Evolutionary conservation across 2,888 invertebrate genomes (phyloP).

Genomic region (Hemicrepidius hirtus): DNA sequence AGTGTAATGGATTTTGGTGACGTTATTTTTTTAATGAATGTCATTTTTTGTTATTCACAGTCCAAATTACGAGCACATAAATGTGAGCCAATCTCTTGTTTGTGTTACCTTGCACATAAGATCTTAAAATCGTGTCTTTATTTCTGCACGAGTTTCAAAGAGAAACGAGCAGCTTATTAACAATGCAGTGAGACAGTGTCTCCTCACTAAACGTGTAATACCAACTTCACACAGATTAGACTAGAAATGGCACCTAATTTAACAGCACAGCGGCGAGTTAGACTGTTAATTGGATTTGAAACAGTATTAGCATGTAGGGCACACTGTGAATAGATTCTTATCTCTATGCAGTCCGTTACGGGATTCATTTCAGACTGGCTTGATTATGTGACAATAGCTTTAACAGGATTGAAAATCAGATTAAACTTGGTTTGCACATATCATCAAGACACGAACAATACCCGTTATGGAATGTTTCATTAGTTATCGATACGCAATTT

Average conservation of each 20-base stretch:
- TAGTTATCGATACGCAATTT: background rate
- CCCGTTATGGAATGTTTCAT: slow-evolving; percentile 26
- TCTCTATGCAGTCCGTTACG: slow-evolving; percentile 53
- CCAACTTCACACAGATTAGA: slow-evolving; percentile 56
- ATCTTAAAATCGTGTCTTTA: slow-evolving; percentile 36
- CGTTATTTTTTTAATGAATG: too few relatives aligned
- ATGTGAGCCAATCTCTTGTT: too few relatives aligned
- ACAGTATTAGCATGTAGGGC: slow-evolving; percentile 56
- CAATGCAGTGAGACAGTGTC: slow-evolving; percentile 42
- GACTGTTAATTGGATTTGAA: slow-evolving; percentile 57
- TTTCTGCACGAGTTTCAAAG: slow-evolving; percentile 34
- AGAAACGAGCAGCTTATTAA: slow-evolving; percentile 42
- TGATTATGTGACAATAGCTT: slow-evolving; percentile 54
- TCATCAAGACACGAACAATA: slow-evolving; percentile 34
- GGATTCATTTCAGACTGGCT: slow-evolving; percentile 51
- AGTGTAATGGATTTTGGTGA: too few relatives aligned
- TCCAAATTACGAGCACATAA: too few relatives aligned
- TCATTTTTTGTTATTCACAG: too few relatives aligned
- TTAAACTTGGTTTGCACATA: slow-evolving; percentile 47
- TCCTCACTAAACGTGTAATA: slow-evolving; percentile 46
- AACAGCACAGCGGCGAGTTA: slow-evolving; percentile 56
- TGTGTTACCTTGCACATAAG: too few relatives aligned
- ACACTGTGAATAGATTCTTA: slow-evolving; percentile 53
- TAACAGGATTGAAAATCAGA: slow-evolving; percentile 53
- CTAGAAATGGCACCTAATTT: slow-evolving; percentile 61